Evolutionary conservation across 2,888 invertebrate genomes (phyloP).

Genomic region (Cosmia trapezina): DNA sequence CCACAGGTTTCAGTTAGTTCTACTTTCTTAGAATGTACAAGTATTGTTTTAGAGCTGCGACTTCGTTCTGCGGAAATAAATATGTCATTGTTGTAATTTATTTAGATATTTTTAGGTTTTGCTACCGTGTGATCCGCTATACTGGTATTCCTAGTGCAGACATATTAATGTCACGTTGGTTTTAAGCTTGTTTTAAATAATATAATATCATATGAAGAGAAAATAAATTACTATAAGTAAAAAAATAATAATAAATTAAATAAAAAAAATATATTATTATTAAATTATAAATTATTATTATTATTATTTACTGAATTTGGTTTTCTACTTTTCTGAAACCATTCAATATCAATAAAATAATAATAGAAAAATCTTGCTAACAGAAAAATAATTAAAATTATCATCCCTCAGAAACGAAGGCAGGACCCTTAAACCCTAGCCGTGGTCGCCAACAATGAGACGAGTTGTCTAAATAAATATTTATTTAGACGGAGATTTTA

Average conservation of each 20-base stretch:
- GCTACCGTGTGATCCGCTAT: too few species aligned
- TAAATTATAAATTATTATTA: too few species aligned
- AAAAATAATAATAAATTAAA: too few species aligned
- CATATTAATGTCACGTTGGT: too few species aligned
- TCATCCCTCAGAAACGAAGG: neutral
- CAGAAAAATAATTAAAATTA: neutral
- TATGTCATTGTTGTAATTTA: neutral
- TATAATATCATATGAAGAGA: too few species aligned
- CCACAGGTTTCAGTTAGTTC: conserved; percentile 6
- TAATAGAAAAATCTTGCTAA: neutral
- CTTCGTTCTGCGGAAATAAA: neutral
- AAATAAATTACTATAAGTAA: too few species aligned
- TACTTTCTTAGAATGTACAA: conserved; percentile 14
- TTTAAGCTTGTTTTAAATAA: too few species aligned
- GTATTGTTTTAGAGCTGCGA: conserved; percentile 5
- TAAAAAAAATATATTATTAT: too few species aligned
- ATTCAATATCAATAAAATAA: neutral
- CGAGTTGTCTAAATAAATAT: conserved; percentile 30
- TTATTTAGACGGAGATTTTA: conserved; percentile 18
- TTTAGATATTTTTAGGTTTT: neutral
- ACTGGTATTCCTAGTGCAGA: too few species aligned
- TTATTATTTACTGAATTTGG: too few species aligned
- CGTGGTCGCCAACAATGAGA: conserved; percentile 18
- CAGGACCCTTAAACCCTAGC: too few species aligned
- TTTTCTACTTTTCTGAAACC: neutral